These are phyloP conservation scores for Steatornis caripensis DNA, from an alignment of 2,113 vertebrate genomes.

Conservation along the genomic window DNA sequence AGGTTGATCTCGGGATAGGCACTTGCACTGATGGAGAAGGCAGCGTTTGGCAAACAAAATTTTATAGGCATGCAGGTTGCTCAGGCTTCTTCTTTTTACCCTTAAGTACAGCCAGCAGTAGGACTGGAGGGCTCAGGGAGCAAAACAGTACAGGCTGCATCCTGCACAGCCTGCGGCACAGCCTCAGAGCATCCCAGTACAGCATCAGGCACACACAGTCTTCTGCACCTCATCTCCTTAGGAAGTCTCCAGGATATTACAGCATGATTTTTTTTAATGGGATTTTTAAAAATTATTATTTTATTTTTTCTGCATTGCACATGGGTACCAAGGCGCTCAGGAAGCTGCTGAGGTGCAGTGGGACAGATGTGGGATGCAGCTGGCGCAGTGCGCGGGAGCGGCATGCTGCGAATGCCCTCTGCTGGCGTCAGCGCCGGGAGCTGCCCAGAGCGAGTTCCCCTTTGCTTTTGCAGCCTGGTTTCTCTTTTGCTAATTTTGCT, in stretches of 20 bases:
- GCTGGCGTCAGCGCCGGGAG: accelerated
- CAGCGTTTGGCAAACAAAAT: background rate
- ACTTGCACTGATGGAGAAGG: background rate
- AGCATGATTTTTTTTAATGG: background rate
- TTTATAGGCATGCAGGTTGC: background rate
- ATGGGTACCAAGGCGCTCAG: background rate
- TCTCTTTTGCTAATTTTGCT: background rate
- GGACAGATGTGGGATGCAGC: background rate
- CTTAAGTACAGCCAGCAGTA: background rate
- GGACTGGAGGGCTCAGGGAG: background rate
- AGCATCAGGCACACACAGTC: accelerated
- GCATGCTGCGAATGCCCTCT: background rate
- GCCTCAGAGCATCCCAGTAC: background rate
- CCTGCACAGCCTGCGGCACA: background rate
- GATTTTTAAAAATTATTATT: background rate
- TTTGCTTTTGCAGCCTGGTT: background rate
- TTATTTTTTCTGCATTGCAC: background rate
- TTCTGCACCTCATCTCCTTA: background rate
- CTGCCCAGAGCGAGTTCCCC: accelerated
- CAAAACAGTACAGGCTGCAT: background rate
- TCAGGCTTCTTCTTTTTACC: background rate
- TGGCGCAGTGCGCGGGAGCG: background rate
- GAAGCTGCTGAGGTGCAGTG: background rate
- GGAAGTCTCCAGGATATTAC: background rate
- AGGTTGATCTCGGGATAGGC: background rate